A percentile compares a stretch with the other conserved stretches of the same genome.
These are phyloP conservation scores for Galerucella calmariensis DNA, from an alignment of 2,888 invertebrate genomes.

Conservation along the genomic window DNA sequence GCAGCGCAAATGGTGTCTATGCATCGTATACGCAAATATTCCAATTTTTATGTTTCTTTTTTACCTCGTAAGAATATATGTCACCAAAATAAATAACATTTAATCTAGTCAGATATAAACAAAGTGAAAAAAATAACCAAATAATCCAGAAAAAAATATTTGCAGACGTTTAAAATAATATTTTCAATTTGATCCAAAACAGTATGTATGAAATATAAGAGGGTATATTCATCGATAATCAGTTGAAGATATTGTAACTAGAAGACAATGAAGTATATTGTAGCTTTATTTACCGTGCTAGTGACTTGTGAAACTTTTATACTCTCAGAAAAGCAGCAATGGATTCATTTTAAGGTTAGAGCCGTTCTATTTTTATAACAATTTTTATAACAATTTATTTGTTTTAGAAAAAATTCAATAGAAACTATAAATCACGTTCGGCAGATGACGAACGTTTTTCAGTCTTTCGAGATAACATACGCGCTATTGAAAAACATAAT, in stretches of 20 bases:
- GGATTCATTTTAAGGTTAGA: conserved; percentile 6
- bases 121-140: background rate
- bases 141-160: conserved; percentile 4
- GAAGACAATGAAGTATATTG: conserved; percentile 4
- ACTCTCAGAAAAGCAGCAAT: conserved; percentile 4
- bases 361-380: background rate
- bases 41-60: background rate
- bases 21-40: too few relatives aligned
- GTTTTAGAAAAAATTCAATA: conserved; percentile 15
- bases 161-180: background rate
- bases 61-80: background rate
- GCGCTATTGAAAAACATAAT: conserved; percentile 2
- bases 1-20: too few relatives aligned
- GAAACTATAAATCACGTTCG: conserved; percentile 9
- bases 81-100: background rate
- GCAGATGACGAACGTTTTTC: background rate
- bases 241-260: background rate
- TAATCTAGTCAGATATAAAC: background rate
- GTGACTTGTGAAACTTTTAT: background rate
- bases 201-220: background rate
- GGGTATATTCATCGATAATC: background rate
- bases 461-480: conserved; percentile 10
- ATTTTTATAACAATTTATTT: background rate
- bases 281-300: background rate
- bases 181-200: background rate